Evolutionary conservation across 2,113 vertebrate species (phyloP), one percentile per base, ranked within the genome.

Genomic region (Pungitius pungitius): DNA sequence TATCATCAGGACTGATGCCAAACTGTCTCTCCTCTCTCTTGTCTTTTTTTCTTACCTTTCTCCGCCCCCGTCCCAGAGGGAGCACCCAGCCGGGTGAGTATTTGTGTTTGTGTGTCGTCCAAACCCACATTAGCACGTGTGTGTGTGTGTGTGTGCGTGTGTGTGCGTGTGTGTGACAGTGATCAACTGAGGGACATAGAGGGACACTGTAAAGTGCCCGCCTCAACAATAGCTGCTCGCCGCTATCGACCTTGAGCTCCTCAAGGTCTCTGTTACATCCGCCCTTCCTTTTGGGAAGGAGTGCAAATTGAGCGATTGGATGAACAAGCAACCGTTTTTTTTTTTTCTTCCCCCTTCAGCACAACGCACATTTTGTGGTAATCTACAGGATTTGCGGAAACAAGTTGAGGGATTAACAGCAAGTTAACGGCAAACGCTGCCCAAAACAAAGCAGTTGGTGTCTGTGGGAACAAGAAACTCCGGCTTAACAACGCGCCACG

Each of bases 61-160:
- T 74, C 66, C 39, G 15, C 63, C 84, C n/a, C 76, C 60, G 26
- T 89, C 87, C 85, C 92, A 94, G 93, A 94, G 80, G 93, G 94
- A 91, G 93, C 93, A 14, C 93, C 94, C 82, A 94, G 94, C 89
- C 92, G 94, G 91, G 94, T 94, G 87, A 94, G 93, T 93, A 90
- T 69, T 56, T 66, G 40, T 82, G 52, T 79, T 47, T 78, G 69
- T 69, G 49, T 64, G 64, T 70, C 59, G 27, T 88, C 45, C 83
- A 62, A 72, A 24, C 40, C 40, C 64, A 64, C 30, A 20, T 67
- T 58, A 65, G 26, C 76, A 20, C 85, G 40, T 67, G 57, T 82
- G 51, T 81, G 62, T 65, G 42, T 83, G 40, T 74, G 64, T 80
- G 76, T 81, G 37, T 69, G 20, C 65, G 64, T 77, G 75, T 72